Evolutionary conservation across 2,113 vertebrate genomes (phyloP), one percentile per base, ranked within the genome.

Genomic region (Copsychus sechellarum): DNA sequence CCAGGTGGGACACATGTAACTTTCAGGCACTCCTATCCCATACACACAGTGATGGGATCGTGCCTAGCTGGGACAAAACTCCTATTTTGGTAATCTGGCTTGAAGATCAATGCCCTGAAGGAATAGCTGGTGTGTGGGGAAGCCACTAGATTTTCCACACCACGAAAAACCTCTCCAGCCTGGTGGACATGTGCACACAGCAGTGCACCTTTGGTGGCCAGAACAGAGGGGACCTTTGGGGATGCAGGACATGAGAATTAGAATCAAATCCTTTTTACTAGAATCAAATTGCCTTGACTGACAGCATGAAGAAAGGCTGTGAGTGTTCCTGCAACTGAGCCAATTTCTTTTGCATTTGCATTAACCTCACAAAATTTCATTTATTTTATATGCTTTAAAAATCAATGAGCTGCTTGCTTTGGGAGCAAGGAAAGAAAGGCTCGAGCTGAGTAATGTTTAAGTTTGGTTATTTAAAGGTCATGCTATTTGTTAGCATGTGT

Each of bases 11-110:
- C 28, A 50, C 60, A 31, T 8, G 3, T 7, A 56, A 51, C 12
- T 40, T 85, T 85, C 43, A 58, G 80, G 23, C 60, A 47, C 45
- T 36, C 34, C 14, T 50, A 19, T 25, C 67, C 38, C 21, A 9
- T 54, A 25, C 18, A 50, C 12, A 33, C 17, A 14, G 8, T 1
- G 14, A 16, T 0, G 0, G 22, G 16, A 34, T 42, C 2, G 0
- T 76, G 72, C 16, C 11, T 42, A 24, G 4, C 1, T 83, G 51
- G 51, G 38, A 86, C 9, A 65, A 40, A 72, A 18, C 45, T 72
- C 33, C 53, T 53, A 12, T 18, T 78, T 21, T 66, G 34, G 45
- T 26, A 62, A 62, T 48, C 13, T 81, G n/a, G 5, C 17, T 92
- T 90, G 40, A 48, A 69, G 18, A 31, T 36, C 38, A 45, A 4